phyloP scores from a whole-genome alignment of 2,888 invertebrate genomes.

The Trichopoda pennipes region DNA sequence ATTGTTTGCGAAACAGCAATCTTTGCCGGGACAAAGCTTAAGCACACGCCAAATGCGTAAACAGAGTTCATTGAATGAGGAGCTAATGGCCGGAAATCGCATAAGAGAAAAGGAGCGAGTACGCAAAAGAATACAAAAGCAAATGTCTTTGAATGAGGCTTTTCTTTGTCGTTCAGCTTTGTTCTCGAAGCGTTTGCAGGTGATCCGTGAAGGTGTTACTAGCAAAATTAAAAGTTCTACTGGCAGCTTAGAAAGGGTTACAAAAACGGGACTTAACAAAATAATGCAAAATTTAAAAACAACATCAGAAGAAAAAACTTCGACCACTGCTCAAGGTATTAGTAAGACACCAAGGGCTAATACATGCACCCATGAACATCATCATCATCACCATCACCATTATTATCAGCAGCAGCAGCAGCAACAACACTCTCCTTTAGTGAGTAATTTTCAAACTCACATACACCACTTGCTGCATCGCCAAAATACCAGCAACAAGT shows the following conservation, averaged over 20 bases:
- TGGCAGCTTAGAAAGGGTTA: constrained; percentile 91
- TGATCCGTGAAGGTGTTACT: constrained; percentile 86
- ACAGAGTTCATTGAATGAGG: constrained; percentile 94
- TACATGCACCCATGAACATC: constrained; percentile 68
- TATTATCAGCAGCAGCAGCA: constrained; percentile 68
- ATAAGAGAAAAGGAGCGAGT: constrained; percentile 91
- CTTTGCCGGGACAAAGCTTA: constrained; percentile 33
- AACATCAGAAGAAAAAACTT: constrained; percentile 35
- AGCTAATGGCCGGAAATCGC: constrained; percentile 92
- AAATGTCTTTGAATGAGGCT: constrained; percentile 93
- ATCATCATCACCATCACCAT: constrained; percentile 66
- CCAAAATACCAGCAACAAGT: constrained; percentile 69
- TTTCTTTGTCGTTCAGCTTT: constrained; percentile 84
- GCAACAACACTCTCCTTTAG: constrained; percentile 72
- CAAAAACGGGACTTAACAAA: constrained; percentile 90
- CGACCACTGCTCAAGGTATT: constrained; percentile 11
- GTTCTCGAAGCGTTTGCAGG: constrained; percentile 80
- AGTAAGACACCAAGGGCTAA: constrained; percentile 52
- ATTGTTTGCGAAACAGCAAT: constrained; percentile 69
- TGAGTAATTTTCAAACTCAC: constrained; percentile 64
- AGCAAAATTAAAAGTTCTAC: constrained; percentile 91
- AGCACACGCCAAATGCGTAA: constrained; percentile 79
- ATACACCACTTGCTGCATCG: constrained; percentile 70
- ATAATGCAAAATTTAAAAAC: constrained; percentile 89
- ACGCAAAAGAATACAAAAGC: constrained; percentile 92